Evolutionary conservation across 2,113 vertebrate species (phyloP).

Genomic region (Felis catus): F.catus_Fca126_mat1.0 CM031412.1:76224001-76224500

Average conservation of each 20-base stretch:
- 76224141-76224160: background rate
- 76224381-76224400: background rate
- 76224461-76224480: background rate
- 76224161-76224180: background rate
- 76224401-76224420: background rate
- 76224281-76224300: too few species aligned
- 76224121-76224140: background rate
- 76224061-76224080: background rate
- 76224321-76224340: too few species aligned
- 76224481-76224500: background rate
- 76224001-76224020: background rate
- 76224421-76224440: background rate
- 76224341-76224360: background rate
- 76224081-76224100: background rate
- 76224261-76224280: background rate
- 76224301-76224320: accelerated
- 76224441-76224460: background rate
- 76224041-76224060: background rate
- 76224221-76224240: background rate
- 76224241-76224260: background rate
- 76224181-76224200: background rate
- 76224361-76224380: background rate
- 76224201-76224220: background rate
- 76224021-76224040: background rate
- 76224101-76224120: background rate